Evolutionary conservation across 2,888 invertebrate genomes (phyloP), one percentile per base, ranked within the genome.

Genomic region (Ormyrus labotus): DNA sequence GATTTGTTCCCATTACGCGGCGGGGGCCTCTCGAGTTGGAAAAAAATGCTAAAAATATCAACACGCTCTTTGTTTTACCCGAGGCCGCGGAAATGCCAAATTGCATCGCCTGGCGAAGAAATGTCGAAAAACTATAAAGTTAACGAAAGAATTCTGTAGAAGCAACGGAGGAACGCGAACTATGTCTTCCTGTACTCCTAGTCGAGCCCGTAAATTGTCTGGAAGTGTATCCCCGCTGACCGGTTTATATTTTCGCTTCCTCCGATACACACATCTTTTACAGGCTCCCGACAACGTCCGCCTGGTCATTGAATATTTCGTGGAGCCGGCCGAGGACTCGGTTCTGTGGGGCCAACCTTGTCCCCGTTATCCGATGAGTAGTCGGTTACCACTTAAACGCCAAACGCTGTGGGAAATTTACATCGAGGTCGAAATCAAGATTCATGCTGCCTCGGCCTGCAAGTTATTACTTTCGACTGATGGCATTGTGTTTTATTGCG

Each of bases 221-320:
- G 9, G 45, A 13, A 13, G n/a, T n/a, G 5, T 47, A 34, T 34
- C 34, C 4, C 34, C 34, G 34, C 34, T 4, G 34, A 34, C 34
- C n/a, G 6, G n/a, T 19, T 34, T 10, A 9, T 51, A 4, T 10
- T 45, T 50, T 11, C 51, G 50, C 50, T 51, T 69, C 13, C 55
- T 45, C 73, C 34, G 58, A 74, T 73, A 34, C 0, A 79, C 13
- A 79, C 50, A 51, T 51, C n/a, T 61, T 11, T 68, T 58, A 64
- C 68, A 34, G 57, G 63, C 34, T 19, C 5, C 5, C 50, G 67
- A 79, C 73, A 69, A 73, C 63, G 63, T 13, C 34, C 4, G 64
- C 69, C 79, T 69, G 73, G 67, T 64, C 69, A 55, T 69, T 69
- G 69, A 79, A 79, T 73, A 79, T 79, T 74, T 79, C 63, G 73